Evolutionary conservation across 2,888 invertebrate genomes (phyloP).

Genomic region (Scrobipalpa costella): DNA sequence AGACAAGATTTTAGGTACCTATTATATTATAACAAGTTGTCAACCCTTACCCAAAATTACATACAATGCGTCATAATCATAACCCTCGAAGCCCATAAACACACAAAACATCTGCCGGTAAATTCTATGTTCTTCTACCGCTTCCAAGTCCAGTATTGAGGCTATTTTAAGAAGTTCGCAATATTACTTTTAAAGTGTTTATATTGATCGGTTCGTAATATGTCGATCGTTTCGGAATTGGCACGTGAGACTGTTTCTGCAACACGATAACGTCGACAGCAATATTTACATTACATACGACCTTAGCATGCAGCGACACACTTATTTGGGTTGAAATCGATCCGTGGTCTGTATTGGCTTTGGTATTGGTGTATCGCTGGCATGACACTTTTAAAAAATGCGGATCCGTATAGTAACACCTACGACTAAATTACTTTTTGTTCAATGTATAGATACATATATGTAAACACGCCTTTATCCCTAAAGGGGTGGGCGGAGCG

Average conservation of each 20-base stretch:
- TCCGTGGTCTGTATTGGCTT: not conserved
- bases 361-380: not conserved
- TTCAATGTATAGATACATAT: no score
- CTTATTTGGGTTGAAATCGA: slow-evolving; percentile 7
- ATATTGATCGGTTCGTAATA: slow-evolving; percentile 2
- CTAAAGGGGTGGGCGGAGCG: no score
- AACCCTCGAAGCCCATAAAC: no score
- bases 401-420: not conserved
- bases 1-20: no score
- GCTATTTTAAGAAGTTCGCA: slow-evolving; percentile 21
- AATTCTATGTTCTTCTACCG: no score
- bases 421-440: no score
- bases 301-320: slow-evolving; percentile 2
- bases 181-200: slow-evolving; percentile 19
- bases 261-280: not conserved
- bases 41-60: no score
- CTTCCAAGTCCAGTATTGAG: no score
- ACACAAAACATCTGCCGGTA: no score
- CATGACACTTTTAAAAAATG: not conserved
- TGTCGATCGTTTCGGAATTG: slow-evolving; percentile 5
- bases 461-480: no score
- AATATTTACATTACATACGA: not conserved
- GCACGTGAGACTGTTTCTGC: slow-evolving; percentile 10
- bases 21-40: no score
- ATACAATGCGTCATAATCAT: no score